Evolutionary conservation across 2,113 vertebrate genomes (phyloP).

Genomic region (Amblyopsis rosae): DNA sequence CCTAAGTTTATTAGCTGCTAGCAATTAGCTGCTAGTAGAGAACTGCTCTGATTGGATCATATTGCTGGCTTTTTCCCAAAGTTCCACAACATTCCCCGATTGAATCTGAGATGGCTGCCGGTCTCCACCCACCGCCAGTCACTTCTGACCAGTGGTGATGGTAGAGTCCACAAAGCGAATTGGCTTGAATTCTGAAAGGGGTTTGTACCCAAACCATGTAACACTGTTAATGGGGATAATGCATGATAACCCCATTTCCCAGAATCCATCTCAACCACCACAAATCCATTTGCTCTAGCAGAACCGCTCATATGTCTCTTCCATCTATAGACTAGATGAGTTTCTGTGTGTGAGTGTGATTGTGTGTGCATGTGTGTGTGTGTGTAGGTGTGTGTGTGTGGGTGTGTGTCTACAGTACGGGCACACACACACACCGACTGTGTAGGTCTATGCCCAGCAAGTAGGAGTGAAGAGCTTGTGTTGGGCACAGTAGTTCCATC

Average conservation of each 20-base stretch:
- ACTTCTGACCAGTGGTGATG: too few relatives aligned
- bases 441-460: conserved; percentile 40
- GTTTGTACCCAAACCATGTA: conserved; percentile 17
- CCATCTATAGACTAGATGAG: too few relatives aligned
- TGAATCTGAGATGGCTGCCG: too few relatives aligned
- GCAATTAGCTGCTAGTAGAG: conserved; percentile 8
- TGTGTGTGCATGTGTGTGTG: neutral
- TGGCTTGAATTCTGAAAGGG: conserved; percentile 9
- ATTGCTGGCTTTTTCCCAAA: too few relatives aligned
- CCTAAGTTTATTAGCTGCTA: conserved; percentile 38
- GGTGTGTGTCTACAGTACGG: neutral
- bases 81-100: too few relatives aligned
- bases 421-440: neutral
- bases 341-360: neutral
- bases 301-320: conserved; percentile 47
- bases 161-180: neutral
- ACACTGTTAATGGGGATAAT: neutral
- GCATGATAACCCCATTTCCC: conserved; percentile 2
- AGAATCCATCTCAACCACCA: conserved; percentile 1
- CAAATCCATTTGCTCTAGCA: conserved; percentile 4
- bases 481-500: conserved; percentile 73
- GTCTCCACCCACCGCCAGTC: too few relatives aligned
- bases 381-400: neutral
- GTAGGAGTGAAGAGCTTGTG: conserved; percentile 68
- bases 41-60: too few relatives aligned